Conservation (phyloP, 2,113 vertebrate species). For the Vidua macroura region DNA sequence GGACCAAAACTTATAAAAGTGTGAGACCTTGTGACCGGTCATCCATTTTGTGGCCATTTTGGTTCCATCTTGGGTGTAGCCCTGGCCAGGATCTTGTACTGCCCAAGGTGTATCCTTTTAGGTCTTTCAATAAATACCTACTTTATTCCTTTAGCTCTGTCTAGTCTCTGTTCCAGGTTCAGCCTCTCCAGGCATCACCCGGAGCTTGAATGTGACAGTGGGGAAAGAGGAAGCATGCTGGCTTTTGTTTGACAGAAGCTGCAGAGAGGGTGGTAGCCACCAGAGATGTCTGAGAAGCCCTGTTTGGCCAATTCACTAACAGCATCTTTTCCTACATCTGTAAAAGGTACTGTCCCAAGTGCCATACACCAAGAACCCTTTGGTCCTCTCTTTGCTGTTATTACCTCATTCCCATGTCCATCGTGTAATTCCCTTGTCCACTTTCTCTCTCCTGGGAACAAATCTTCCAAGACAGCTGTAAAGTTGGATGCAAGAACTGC, state of each 20-base stretch:
- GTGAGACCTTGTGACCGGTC: neutral
- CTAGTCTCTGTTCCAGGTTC: neutral
- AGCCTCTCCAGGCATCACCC: neutral
- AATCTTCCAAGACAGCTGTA: neutral
- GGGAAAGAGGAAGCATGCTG: neutral
- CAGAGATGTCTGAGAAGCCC: neutral
- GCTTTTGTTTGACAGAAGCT: neutral
- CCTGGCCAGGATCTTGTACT: neutral
- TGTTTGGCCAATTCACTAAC: neutral
- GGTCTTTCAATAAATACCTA: neutral
- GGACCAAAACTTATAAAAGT: neutral
- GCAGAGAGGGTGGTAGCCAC: neutral
- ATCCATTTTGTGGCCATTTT: neutral
- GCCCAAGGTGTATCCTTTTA: neutral
- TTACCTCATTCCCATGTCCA: neutral
- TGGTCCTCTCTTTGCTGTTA: neutral
- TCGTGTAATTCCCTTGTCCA: neutral
- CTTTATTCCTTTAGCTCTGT: neutral
- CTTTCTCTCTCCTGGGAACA: neutral
- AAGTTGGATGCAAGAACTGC: neutral
- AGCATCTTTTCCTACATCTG: neutral
- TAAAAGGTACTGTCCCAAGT: neutral
- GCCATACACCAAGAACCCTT: neutral
- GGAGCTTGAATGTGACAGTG: neutral
- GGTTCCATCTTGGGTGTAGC: neutral